Conservation (phyloP, 2,797 vertebrate genomes). For the Onychomys leucogaster region DNA sequence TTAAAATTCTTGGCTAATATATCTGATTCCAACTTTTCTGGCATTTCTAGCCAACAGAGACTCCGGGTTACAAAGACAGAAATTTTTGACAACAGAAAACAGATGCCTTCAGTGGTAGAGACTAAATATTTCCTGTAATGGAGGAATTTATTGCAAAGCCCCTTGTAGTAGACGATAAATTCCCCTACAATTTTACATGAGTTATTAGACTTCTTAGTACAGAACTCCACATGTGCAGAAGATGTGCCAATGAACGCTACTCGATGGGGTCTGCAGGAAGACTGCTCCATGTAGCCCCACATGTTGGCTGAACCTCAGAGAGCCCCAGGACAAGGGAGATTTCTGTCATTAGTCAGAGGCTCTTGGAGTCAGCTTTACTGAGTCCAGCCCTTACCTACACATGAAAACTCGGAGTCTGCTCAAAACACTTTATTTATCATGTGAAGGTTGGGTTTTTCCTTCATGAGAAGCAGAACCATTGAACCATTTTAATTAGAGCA, state of each 20-base stretch:
- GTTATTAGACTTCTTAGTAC: not conserved
- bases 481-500: not conserved
- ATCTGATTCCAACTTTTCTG: conserved; percentile 19
- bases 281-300: not conserved
- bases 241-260: not conserved
- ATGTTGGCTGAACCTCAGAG: not conserved
- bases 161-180: conserved; percentile 30
- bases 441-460: not conserved
- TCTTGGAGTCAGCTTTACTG: not conserved
- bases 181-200: conserved; percentile 41
- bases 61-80: conserved; percentile 31
- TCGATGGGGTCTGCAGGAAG: not conserved
- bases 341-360: rapidly evolving
- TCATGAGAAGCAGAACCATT: not conserved
- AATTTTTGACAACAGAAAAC: conserved; percentile 64
- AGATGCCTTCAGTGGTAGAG: conserved; percentile 56
- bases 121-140: conserved; percentile 64
- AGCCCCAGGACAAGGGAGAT: not conserved
- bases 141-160: conserved; percentile 42
- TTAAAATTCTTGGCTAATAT: not conserved
- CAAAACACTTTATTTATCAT: not conserved
- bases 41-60: not conserved
- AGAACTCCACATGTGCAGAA: not conserved
- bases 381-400: not conserved
- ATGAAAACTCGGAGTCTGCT: not conserved